Evolutionary conservation across 2,113 vertebrate genomes (phyloP).

Genomic region (Spizaetus ornatus): DNA sequence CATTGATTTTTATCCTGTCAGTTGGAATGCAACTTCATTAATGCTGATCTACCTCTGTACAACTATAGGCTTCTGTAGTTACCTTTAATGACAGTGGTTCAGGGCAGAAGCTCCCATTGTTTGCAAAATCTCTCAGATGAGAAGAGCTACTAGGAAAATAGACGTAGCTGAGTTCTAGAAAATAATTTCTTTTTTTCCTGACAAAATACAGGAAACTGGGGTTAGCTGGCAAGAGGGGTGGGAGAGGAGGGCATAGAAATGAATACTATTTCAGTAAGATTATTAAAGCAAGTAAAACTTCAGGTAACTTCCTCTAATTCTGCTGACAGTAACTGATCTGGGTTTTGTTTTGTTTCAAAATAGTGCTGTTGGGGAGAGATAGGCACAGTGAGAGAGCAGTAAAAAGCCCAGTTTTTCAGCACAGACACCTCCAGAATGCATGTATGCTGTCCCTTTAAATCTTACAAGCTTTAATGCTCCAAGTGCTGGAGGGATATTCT

Average conservation of each 20-base stretch:
- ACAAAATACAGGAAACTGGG: conserved; percentile 25
- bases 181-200: background rate
- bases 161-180: background rate
- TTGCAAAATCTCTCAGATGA: background rate
- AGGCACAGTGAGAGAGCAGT: background rate
- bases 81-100: background rate
- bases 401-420: background rate
- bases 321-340: conserved; percentile 6
- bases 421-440: background rate
- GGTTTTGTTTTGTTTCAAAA: conserved; percentile 50
- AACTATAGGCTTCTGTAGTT: background rate
- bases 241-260: background rate
- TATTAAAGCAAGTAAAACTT: conserved; percentile 26
- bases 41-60: background rate
- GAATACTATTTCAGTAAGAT: background rate
- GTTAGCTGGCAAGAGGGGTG: background rate
- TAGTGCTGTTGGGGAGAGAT: conserved; percentile 8
- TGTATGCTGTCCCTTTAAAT: background rate
- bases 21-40: background rate
- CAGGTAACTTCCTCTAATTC: conserved; percentile 54
- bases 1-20: background rate
- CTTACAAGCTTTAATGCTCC: background rate
- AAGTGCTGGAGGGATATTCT: background rate
- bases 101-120: background rate
- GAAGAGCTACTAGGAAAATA: background rate